These are phyloP conservation scores for Mesorhabditis sp. DNA, from an alignment of 2,888 invertebrate genomes.

Conservation along the genomic window DNA sequence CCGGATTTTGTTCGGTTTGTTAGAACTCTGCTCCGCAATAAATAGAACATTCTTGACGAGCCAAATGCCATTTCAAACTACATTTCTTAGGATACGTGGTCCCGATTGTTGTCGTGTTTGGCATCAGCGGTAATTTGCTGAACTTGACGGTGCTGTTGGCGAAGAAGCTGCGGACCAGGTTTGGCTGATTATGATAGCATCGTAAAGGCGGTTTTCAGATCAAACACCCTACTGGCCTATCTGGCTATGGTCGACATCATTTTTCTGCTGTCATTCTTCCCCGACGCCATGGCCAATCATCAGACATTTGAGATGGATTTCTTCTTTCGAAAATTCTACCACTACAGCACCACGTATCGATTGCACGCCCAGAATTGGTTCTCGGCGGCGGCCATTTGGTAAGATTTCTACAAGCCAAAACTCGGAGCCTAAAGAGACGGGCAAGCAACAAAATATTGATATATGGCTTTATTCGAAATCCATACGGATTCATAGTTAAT, in stretches of 20 bases:
- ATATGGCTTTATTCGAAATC: too few species aligned
- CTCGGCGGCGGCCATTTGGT: constrained; percentile 44
- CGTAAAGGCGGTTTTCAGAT: constrained; percentile 18
- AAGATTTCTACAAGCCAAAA: background rate
- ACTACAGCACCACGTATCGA: constrained; percentile 26
- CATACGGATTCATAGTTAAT: too few species aligned
- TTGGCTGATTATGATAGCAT: background rate
- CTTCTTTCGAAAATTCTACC: constrained; percentile 30
- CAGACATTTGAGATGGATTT: constrained; percentile 24
- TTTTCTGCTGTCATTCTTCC: constrained; percentile 31
- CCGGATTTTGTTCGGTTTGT: constrained; percentile 2
- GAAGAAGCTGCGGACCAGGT: background rate
- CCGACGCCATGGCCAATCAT: constrained; percentile 39
- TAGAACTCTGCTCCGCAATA: background rate
- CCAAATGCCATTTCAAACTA: too few species aligned
- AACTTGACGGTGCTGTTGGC: constrained; percentile 6
- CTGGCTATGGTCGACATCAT: constrained; percentile 38
- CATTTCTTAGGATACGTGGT: background rate
- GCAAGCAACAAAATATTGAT: too few species aligned
- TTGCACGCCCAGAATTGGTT: constrained; percentile 37
- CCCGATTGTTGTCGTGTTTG: constrained; percentile 6
- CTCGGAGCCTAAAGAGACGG: too few species aligned
- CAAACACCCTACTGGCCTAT: constrained; percentile 30
- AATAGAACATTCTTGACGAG: too few species aligned
- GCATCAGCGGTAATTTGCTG: background rate